phyloP scores from a whole-genome alignment of 2,797 vertebrate genomes.

The Cercopithecus hamlyni region DNA sequence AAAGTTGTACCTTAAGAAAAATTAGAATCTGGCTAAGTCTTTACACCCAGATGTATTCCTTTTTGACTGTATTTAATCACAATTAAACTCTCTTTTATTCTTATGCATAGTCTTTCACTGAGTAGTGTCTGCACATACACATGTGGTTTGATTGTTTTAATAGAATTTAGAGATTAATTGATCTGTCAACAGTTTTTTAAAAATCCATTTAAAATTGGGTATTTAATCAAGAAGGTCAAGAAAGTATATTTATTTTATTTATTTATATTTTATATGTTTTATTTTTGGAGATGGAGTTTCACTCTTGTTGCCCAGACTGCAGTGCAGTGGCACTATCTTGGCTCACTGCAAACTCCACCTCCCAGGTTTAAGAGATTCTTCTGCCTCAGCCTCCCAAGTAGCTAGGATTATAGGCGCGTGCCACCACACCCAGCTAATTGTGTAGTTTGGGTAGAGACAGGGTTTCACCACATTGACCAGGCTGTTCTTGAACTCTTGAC shows the following conservation, averaged over 20 bases:
- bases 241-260: background rate
- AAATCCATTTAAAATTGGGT: background rate
- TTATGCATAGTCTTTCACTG: background rate
- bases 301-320: too few relatives aligned
- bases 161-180: background rate
- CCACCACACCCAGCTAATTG: too few relatives aligned
- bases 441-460: too few relatives aligned
- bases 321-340: too few relatives aligned
- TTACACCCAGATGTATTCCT: background rate
- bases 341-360: too few relatives aligned
- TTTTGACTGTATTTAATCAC: background rate
- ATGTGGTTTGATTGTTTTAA: background rate
- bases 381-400: too few relatives aligned
- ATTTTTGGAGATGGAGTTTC: too few relatives aligned
- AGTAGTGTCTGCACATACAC: background rate
- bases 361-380: too few relatives aligned
- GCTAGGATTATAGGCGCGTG: too few relatives aligned
- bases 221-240: background rate
- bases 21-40: background rate
- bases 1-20: background rate
- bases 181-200: background rate
- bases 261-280: too few relatives aligned
- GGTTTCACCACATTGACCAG: too few relatives aligned
- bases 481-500: too few relatives aligned
- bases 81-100: background rate